phyloP scores from a whole-genome alignment of 2,888 invertebrate genomes.

The Thera britannica region DNA sequence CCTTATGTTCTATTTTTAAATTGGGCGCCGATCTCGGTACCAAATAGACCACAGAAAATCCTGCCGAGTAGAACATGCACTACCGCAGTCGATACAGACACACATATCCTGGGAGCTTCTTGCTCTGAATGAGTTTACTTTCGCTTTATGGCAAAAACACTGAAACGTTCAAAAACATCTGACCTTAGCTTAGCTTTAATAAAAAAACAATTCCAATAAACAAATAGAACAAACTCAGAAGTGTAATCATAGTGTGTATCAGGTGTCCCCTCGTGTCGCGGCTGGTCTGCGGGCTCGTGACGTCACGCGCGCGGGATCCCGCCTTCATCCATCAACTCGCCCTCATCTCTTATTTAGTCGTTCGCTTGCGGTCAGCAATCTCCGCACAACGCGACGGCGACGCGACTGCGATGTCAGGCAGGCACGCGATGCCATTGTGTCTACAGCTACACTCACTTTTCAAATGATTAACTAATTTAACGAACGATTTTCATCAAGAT shows the following conservation, averaged over 20 bases:
- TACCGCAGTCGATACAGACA: not conserved
- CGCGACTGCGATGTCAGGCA: not conserved
- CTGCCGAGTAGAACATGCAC: conserved; percentile 10
- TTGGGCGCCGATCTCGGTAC: conserved; percentile 27
- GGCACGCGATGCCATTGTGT: not conserved
- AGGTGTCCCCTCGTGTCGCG: not conserved
- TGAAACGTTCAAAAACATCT: too few relatives aligned
- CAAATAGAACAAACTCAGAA: not conserved
- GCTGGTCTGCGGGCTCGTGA: conserved; percentile 2
- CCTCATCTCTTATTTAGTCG: conserved; percentile 34
- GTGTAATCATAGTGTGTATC: not conserved
- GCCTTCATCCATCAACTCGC: conserved; percentile 35
- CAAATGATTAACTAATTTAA: conserved; percentile 14
- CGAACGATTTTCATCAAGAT: conserved; percentile 7
- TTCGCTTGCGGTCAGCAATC: conserved; percentile 8
- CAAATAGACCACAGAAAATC: conserved; percentile 20
- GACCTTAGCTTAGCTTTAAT: not conserved
- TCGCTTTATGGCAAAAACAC: too few relatives aligned
- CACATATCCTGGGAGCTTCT: too few relatives aligned
- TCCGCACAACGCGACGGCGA: not conserved
- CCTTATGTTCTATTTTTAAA: conserved; percentile 27
- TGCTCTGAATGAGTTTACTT: too few relatives aligned
- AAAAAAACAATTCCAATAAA: not conserved
- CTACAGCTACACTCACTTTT: conserved; percentile 16
- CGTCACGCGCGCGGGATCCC: conserved; percentile 26